Evolutionary conservation across 1,140 invertebrate species (phyloP).

Genomic region (Anadara kagoshimensis): DNA sequence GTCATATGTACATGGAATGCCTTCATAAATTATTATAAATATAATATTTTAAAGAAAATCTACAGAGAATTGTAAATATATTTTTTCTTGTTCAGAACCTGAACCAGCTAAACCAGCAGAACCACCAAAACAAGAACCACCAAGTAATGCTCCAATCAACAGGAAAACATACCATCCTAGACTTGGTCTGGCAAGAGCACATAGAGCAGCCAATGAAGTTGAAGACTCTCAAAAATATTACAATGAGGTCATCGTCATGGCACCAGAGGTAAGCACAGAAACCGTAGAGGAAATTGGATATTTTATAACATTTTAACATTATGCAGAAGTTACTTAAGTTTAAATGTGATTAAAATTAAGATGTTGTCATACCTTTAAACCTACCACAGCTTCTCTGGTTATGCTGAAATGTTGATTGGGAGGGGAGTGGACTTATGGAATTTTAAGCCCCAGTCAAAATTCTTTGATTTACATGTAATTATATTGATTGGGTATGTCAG

Average conservation of each 20-base stretch:
- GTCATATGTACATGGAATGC: no score
- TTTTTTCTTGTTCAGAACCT: neutral
- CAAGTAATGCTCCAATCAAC: conserved; percentile 57
- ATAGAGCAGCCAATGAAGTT: conserved; percentile 51
- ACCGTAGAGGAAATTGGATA: neutral
- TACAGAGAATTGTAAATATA: no score
- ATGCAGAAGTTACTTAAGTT: neutral
- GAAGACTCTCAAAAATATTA: conserved; percentile 69
- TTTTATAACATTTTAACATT: neutral
- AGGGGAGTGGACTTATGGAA: no score
- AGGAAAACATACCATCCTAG: conserved; percentile 62
- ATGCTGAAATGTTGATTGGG: no score
- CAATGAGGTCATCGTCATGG: conserved; percentile 67
- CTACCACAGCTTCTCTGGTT: no score
- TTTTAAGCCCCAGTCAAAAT: no score
- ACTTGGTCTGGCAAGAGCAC: conserved; percentile 67
- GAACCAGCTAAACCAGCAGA: conserved; percentile 22
- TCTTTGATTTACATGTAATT: no score
- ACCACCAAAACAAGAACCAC: conserved; percentile 27
- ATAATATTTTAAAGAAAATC: no score
- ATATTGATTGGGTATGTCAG: no score
- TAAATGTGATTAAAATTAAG: no score
- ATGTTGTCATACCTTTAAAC: no score
- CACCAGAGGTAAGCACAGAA: conserved; percentile 65
- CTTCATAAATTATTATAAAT: no score